Evolutionary conservation across 2,113 vertebrate species (phyloP), one percentile per base, ranked within the genome.

Genomic region (Aplodontia rufa): DNA sequence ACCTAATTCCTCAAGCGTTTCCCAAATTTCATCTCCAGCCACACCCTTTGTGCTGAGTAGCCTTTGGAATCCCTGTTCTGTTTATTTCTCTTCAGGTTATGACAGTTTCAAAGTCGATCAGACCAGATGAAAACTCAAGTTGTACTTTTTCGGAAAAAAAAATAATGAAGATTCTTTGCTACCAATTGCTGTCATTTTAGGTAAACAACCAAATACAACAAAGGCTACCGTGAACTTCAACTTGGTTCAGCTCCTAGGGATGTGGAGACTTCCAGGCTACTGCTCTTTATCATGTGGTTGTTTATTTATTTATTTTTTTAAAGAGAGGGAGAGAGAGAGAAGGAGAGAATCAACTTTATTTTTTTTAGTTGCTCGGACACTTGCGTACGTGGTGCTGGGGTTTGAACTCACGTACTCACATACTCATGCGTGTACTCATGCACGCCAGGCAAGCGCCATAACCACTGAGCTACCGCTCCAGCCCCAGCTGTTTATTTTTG

Each of bases 221-320:
- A 71, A 32, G 66, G 53, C 83, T 30, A 8, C 24, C 20, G 11
- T 42, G 30, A 24, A 45, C 76, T 87, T 55, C 42, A 51, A 4
- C 55, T 64, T 37, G 37, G 30, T 55, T 49, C 24, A 37, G 62
- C 47, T 66, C 85, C 35, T 51, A 51, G 0, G 0, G 47, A 76
- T 16, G 35, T 79, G 83, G 49, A 74, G 68, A 93, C 87, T 86
- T 80, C 68, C n/a, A 93, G 51, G 55, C 35, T 45, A 95, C 86
- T 79, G 40, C 12, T 74, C 49, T 53, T 72, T 66, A 42, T 42
- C 10, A 17, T 75, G 62, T 71, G 37, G 55, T 62, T 93, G 62
- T 76, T 95, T 92, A 40, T 97, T 95, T n/a, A n/a, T n/a, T n/a
- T n/a, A n/a, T n/a, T n/a, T n/a, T n/a, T n/a, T n/a, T n/a, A n/a